Conservation (phyloP, 2,113 vertebrate species). For the Macrotis lagotis region DNA sequence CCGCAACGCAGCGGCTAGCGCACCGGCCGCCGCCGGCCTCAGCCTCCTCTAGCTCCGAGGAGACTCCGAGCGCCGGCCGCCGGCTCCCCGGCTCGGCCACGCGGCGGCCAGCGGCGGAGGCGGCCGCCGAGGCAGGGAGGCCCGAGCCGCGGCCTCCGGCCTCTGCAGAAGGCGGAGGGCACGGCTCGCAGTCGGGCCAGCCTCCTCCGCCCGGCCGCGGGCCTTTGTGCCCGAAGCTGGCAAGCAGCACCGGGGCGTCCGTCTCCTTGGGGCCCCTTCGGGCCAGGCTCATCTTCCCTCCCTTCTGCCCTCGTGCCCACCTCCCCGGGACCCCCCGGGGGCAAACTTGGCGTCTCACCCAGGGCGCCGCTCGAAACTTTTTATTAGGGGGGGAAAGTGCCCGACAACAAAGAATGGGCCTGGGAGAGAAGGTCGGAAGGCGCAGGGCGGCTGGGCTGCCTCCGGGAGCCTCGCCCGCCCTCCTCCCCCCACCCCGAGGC, state of each 20-base stretch:
- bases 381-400: conserved; percentile 52
- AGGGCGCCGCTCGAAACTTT: conserved; percentile 51
- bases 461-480: not conserved
- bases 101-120: too few relatives aligned
- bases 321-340: conserved; percentile 72
- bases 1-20: not conserved
- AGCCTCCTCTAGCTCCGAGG: too few relatives aligned
- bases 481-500: not conserved
- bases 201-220: not conserved
- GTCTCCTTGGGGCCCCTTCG: not conserved
- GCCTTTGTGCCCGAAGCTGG: conserved; percentile 21
- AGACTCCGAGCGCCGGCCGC: too few relatives aligned
- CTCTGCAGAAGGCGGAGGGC: not conserved
- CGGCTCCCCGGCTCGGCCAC: too few relatives aligned
- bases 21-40: conserved; percentile 55
- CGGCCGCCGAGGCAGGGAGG: too few relatives aligned
- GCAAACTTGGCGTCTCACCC: conserved; percentile 65
- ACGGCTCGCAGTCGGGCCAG: not conserved
- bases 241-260: too few relatives aligned
- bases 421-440: conserved; percentile 10
- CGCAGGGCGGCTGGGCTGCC: not conserved
- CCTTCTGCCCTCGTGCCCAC: conserved; percentile 45
- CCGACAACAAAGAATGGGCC: conserved; percentile 59
- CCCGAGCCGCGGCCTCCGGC: conserved; percentile 47
- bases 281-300: not conserved